phyloP scores from a whole-genome alignment of 2,113 vertebrate species.

The Litocranius walleri region DNA sequence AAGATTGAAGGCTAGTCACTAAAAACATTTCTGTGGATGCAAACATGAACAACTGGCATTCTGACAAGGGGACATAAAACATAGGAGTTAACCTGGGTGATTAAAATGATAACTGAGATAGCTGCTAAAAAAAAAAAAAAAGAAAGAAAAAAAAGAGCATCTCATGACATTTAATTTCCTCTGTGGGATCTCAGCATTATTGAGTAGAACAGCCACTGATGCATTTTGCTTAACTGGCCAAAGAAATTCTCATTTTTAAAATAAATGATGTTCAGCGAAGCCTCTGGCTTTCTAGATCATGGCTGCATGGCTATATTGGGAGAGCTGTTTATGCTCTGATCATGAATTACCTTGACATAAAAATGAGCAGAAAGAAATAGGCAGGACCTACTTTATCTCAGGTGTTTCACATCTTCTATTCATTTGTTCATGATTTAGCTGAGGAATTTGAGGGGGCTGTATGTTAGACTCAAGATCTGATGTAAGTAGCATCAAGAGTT shows the following conservation, averaged over 20 bases:
- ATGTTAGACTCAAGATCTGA: neutral
- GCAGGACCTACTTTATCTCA: neutral
- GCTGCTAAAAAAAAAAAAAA: neutral
- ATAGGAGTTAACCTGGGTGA: neutral
- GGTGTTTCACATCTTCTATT: neutral
- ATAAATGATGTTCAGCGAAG: neutral
- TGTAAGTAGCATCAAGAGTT: neutral
- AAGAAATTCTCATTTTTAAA: neutral
- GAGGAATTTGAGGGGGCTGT: neutral
- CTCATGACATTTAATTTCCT: slow-evolving; percentile 42
- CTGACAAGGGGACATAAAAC: neutral
- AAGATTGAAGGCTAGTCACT: neutral
- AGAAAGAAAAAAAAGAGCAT: neutral
- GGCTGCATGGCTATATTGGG: neutral
- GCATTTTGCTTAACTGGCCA: neutral
- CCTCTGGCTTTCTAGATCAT: neutral
- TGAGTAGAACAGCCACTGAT: neutral
- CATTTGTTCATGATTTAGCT: neutral
- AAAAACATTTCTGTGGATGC: neutral
- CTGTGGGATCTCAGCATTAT: neutral
- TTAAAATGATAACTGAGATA: neutral
- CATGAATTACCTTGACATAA: neutral
- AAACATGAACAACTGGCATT: neutral
- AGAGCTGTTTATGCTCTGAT: neutral
- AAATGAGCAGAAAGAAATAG: neutral